Conservation (phyloP, 2,888 invertebrate genomes). For the Toxonevra muliebris region DNA sequence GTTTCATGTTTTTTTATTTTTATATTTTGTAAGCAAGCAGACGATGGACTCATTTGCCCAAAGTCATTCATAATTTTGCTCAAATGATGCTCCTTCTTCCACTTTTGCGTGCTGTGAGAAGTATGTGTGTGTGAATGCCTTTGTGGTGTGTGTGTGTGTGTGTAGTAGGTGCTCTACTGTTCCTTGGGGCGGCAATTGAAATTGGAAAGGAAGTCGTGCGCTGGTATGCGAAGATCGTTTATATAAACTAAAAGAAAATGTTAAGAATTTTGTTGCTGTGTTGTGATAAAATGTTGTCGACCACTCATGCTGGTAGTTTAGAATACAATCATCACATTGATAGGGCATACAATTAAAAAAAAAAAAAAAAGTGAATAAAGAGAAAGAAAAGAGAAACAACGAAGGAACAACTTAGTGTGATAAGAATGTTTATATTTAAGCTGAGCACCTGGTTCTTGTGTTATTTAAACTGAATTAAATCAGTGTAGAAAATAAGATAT, state of each 20-base stretch:
- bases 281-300: no score
- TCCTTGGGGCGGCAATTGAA: slow-evolving; percentile 26
- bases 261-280: not conserved
- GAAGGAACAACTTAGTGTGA: no score
- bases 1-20: slow-evolving; percentile 15
- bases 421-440: no score
- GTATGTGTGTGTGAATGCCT: slow-evolving; percentile 4
- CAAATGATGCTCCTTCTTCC: slow-evolving; percentile 24
- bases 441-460: no score
- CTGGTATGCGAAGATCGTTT: not conserved
- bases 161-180: slow-evolving; percentile 3
- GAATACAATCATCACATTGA: no score
- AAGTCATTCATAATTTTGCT: slow-evolving; percentile 45
- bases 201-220: slow-evolving; percentile 19
- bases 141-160: slow-evolving; percentile 4
- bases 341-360: no score
- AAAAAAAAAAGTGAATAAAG: no score
- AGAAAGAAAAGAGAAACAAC: no score
- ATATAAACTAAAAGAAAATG: not conserved
- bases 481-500: no score
- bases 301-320: no score
- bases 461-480: no score
- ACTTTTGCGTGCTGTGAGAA: slow-evolving; percentile 13
- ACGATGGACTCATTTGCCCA: slow-evolving; percentile 40
- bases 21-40: slow-evolving; percentile 17